Conservation (phyloP, 2,797 vertebrate genomes). For the Pseudochromis fuscus region DNA sequence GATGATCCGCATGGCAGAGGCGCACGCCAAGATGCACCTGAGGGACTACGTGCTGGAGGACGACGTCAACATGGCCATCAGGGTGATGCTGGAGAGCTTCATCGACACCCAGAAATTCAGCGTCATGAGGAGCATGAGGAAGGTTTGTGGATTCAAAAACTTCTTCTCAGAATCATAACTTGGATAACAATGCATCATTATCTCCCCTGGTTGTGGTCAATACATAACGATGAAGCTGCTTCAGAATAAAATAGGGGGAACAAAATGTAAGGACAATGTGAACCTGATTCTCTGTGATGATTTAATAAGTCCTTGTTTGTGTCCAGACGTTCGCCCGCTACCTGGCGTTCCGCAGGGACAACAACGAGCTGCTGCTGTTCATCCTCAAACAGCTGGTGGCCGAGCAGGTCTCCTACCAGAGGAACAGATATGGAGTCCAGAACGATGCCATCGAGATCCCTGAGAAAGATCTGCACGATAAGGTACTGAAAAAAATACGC, state of each 20-base stretch:
- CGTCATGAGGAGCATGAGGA: constrained; percentile 97
- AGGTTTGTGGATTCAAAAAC: constrained; percentile 80
- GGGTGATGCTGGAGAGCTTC: constrained; percentile 99
- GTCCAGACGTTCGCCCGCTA: constrained; percentile 94
- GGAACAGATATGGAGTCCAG: constrained; percentile 95
- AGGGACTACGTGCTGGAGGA: constrained; percentile 96
- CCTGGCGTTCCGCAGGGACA: constrained; percentile 94
- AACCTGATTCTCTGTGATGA: no score
- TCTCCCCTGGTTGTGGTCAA: no score
- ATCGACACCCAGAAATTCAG: constrained; percentile 99
- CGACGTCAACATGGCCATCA: constrained; percentile 98
- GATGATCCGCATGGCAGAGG: constrained; percentile 98
- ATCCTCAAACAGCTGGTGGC: constrained; percentile 97
- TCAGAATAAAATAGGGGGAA: no score
- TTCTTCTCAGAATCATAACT: not conserved
- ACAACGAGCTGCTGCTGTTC: constrained; percentile 98
- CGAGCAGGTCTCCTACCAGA: constrained; percentile 94
- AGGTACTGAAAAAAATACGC: constrained; percentile 80
- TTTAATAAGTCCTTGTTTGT: not conserved
- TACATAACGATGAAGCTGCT: not conserved
- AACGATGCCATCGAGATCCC: constrained; percentile 92
- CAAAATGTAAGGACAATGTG: no score
- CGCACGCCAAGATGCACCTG: constrained; percentile 96
- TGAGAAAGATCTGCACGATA: constrained; percentile 95
- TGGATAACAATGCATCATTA: no score